Conservation (phyloP, 2,888 invertebrate species). For the Horisme vitalbata region DNA sequence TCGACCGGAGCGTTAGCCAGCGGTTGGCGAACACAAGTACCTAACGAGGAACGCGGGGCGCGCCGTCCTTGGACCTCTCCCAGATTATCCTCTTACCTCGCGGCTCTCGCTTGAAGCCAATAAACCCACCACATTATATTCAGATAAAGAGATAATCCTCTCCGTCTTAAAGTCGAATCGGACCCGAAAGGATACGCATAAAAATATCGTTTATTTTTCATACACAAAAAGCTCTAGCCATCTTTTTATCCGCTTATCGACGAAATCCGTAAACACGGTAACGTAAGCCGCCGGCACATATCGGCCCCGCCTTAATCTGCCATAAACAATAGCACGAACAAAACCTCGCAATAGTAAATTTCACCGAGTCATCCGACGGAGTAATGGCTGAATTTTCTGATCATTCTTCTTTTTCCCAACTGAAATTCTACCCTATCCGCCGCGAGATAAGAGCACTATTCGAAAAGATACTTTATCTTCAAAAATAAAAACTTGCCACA, state of each 20-base stretch:
- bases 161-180: conserved; percentile 27
- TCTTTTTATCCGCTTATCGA: conserved; percentile 60
- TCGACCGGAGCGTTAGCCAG: too few species aligned
- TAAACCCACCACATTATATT: conserved; percentile 37
- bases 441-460: conserved; percentile 20
- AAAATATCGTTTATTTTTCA: conserved; percentile 51
- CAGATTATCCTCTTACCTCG: neutral
- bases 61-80: neutral
- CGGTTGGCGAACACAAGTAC: too few species aligned
- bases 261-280: conserved; percentile 55
- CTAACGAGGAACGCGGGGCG: too few species aligned
- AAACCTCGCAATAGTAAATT: conserved; percentile 64
- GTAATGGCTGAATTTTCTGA: conserved; percentile 62
- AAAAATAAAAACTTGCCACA: conserved; percentile 26
- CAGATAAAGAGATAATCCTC: conserved; percentile 48
- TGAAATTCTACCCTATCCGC: conserved; percentile 19
- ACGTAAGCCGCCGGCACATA: conserved; percentile 47
- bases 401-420: conserved; percentile 27
- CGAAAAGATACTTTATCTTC: neutral
- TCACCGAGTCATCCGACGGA: conserved; percentile 62
- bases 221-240: conserved; percentile 50
- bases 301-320: conserved; percentile 63
- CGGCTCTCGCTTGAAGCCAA: conserved; percentile 4
- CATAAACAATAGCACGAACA: conserved; percentile 66
- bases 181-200: conserved; percentile 34